A percentile compares a stretch with the other conserved stretches of the same genome.
These are phyloP conservation scores for Eupithecia tripunctaria DNA, from an alignment of 2,888 invertebrate genomes.

Conservation along the genomic window DNA sequence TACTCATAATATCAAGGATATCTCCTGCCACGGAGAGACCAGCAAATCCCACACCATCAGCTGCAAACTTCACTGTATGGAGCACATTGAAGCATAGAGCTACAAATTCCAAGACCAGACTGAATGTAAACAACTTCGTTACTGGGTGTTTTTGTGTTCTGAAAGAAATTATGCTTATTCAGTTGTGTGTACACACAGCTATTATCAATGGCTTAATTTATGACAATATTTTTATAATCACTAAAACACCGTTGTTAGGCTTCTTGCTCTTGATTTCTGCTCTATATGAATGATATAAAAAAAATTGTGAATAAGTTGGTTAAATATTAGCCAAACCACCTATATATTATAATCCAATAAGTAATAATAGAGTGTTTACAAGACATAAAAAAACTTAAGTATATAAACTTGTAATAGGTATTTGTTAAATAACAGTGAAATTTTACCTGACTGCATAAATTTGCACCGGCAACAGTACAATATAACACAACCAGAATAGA, in stretches of 20 bases:
- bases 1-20: slow-evolving; percentile 95
- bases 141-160: slow-evolving; percentile 95
- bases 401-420: background rate
- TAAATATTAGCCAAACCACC: no score
- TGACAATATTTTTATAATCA: background rate
- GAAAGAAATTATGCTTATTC: slow-evolving; percentile 42
- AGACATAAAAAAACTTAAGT: background rate
- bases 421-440: slow-evolving; percentile 6
- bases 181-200: background rate
- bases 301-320: no score
- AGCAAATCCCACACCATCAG: slow-evolving; percentile 94
- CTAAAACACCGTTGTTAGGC: background rate
- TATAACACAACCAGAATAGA: slow-evolving; percentile 93
- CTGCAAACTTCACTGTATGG: slow-evolving; percentile 94
- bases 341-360: no score
- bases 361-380: no score
- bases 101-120: slow-evolving; percentile 92
- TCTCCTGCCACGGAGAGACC: slow-evolving; percentile 94
- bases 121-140: slow-evolving; percentile 94
- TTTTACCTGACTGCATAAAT: slow-evolving; percentile 91
- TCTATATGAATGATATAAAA: background rate
- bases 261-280: background rate
- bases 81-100: slow-evolving; percentile 94
- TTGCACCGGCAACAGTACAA: slow-evolving; percentile 94
- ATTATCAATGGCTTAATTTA: background rate